Percentiles rank a stretch among this genome's conserved stretches.
These are phyloP conservation scores for Anniella stebbinsi DNA, from an alignment of 2,797 vertebrate genomes.

Conservation along the genomic window DNA sequence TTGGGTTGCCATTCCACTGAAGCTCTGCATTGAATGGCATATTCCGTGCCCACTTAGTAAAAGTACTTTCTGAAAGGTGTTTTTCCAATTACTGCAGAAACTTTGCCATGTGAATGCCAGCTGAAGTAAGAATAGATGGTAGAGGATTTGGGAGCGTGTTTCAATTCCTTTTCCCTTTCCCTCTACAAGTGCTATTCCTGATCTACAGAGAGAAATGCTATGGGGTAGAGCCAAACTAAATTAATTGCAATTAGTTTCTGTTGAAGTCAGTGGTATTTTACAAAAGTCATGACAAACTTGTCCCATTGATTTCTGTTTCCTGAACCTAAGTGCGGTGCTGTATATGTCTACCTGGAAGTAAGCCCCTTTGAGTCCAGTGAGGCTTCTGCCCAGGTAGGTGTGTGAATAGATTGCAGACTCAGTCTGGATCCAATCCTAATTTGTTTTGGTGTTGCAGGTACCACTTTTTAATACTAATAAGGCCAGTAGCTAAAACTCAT, in stretches of 20 bases:
- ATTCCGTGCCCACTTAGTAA: neutral
- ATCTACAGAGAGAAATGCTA: neutral
- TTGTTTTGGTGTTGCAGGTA: slow-evolving; percentile 46
- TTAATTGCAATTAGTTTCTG: neutral
- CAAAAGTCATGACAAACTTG: neutral
- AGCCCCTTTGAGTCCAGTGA: neutral
- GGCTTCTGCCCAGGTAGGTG: neutral
- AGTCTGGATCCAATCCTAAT: slow-evolving; percentile 23
- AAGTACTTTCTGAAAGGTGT: neutral
- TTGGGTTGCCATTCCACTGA: neutral
- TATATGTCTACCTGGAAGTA: neutral
- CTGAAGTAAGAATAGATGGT: neutral
- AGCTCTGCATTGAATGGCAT: neutral
- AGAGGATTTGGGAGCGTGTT: neutral
- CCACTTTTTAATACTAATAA: slow-evolving; percentile 60
- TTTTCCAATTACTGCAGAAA: neutral
- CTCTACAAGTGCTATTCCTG: neutral
- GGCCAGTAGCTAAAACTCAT: slow-evolving; percentile 63
- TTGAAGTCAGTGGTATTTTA: neutral
- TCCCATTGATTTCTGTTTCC: neutral
- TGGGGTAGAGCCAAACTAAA: neutral
- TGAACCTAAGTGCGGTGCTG: neutral
- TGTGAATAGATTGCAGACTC: neutral
- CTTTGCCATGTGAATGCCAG: neutral
- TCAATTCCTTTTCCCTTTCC: neutral